phyloP scores from a whole-genome alignment of 2,888 invertebrate genomes.

The Diaprepes abbreviatus region DNA sequence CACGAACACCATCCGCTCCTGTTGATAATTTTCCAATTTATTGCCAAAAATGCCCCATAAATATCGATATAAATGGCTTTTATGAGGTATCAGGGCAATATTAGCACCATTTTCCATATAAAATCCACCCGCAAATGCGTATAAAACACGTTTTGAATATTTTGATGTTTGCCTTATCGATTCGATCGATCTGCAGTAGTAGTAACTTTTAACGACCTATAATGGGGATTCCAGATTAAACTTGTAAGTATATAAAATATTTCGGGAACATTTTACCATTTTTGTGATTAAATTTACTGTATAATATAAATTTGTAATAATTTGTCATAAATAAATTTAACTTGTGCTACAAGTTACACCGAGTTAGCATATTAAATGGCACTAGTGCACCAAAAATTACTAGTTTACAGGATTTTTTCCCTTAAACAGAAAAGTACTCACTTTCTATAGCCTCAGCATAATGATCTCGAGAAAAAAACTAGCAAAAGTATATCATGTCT shows the following conservation, averaged over 20 bases:
- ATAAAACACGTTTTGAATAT: constrained; percentile 65
- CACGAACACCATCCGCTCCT: constrained; percentile 19
- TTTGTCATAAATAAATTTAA: too few species aligned
- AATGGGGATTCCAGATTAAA: constrained; percentile 64
- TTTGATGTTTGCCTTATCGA: constrained; percentile 65
- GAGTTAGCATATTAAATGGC: too few species aligned
- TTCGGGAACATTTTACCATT: too few species aligned
- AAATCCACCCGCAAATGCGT: constrained; percentile 63
- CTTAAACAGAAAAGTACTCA: too few species aligned
- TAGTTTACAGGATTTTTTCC: too few species aligned
- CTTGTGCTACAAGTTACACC: too few species aligned
- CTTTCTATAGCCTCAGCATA: too few species aligned
- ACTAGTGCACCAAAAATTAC: too few species aligned
- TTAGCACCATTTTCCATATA: constrained; percentile 61
- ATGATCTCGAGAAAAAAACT: too few species aligned
- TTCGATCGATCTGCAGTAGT: constrained; percentile 65
- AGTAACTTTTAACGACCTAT: constrained; percentile 67
- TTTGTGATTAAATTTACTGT: too few species aligned
- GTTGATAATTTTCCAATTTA: constrained; percentile 51
- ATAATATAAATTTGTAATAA: too few species aligned
- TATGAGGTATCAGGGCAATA: constrained; percentile 55
- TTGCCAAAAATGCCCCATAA: constrained; percentile 50
- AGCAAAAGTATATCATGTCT: too few species aligned
- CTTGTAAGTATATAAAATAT: constrained; percentile 33
- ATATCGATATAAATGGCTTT: constrained; percentile 55